phyloP scores from a whole-genome alignment of 2,888 invertebrate species.

The Adelognathus sp. region DNA sequence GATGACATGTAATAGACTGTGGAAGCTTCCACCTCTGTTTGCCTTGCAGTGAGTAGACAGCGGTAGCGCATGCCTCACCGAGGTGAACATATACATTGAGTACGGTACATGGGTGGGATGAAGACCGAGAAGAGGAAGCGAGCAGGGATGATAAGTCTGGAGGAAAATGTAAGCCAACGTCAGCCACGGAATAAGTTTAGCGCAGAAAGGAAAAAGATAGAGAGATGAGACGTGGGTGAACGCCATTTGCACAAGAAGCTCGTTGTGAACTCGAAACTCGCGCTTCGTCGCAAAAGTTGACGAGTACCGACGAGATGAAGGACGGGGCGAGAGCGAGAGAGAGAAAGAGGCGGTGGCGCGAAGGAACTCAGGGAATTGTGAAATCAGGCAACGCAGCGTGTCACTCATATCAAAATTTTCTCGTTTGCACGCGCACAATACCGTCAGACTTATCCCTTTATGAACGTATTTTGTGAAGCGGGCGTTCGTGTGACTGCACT shows the following conservation, averaged over 20 bases:
- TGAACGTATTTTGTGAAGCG: not conserved
- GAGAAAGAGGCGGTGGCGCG: constrained; percentile 46
- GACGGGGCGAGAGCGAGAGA: constrained; percentile 39
- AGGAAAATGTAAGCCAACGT: constrained; percentile 67
- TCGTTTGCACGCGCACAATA: not conserved
- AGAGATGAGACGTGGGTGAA: constrained; percentile 23
- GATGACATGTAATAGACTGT: not conserved
- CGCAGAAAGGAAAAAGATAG: constrained; percentile 54
- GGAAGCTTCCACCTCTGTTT: constrained; percentile 9
- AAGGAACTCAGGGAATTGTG: constrained; percentile 67
- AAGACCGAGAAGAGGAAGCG: constrained; percentile 56
- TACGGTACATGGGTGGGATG: constrained; percentile 55
- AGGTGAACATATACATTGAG: constrained; percentile 25
- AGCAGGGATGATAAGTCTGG: constrained; percentile 34
- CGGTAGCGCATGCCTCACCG: constrained; percentile 6
- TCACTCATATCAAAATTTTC: constrained; percentile 59
- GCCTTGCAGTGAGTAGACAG: constrained; percentile 28
- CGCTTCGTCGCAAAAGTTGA: constrained; percentile 66
- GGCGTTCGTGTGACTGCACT: not conserved
- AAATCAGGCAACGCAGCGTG: constrained; percentile 68
- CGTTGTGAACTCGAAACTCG: constrained; percentile 70
- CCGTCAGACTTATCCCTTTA: not conserved
- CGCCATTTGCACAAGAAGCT: constrained; percentile 73
- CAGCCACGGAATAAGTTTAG: constrained; percentile 70
- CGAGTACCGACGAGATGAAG: constrained; percentile 28